Conservation (phyloP, 2,113 vertebrate genomes). For the Elanoides forficatus region DNA sequence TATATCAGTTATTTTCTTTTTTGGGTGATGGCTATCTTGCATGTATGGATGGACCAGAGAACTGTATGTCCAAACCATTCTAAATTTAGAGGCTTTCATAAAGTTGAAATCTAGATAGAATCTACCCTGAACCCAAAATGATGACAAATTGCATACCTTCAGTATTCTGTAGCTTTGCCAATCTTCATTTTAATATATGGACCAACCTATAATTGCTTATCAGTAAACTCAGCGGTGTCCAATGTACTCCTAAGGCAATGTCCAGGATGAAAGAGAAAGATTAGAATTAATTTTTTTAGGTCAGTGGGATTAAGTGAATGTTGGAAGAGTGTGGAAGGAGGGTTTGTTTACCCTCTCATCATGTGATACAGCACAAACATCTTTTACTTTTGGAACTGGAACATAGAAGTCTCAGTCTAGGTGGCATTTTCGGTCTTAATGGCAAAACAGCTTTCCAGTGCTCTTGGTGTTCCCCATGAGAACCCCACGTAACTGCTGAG, state of each 20-base stretch:
- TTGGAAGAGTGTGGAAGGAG: neutral
- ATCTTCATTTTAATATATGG: neutral
- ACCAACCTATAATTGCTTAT: neutral
- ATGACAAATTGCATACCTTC: neutral
- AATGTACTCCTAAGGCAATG: neutral
- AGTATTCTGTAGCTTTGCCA: neutral
- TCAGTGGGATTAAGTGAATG: neutral
- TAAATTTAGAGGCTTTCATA: neutral
- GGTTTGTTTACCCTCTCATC: neutral
- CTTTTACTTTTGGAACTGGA: neutral
- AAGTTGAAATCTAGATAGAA: neutral
- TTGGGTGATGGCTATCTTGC: neutral
- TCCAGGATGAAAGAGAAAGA: neutral
- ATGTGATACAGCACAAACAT: fast-evolving
- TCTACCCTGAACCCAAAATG: neutral
- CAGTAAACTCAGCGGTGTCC: fast-evolving
- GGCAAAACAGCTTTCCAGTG: neutral
- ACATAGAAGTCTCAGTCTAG: neutral
- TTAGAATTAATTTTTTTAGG: neutral
- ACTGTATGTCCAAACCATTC: neutral
- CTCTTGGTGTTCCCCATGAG: neutral
- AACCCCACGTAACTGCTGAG: neutral
- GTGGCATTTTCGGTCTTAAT: neutral
- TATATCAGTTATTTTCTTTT: neutral
- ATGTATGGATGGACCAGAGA: neutral